phyloP scores from a whole-genome alignment of 2,113 vertebrate species.

The Cisticola juncidis region DNA sequence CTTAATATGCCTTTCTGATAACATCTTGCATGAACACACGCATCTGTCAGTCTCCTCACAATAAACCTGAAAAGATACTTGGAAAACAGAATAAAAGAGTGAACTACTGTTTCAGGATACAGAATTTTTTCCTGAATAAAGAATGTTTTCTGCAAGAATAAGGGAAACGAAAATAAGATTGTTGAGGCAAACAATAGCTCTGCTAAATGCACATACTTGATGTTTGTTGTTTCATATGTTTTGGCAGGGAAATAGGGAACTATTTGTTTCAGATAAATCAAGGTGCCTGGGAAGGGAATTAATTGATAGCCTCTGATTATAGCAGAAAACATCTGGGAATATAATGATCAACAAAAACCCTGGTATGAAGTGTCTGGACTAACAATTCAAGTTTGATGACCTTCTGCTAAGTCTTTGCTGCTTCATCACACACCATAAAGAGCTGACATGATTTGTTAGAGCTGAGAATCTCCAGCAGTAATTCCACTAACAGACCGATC shows the following conservation, averaged over 20 bases:
- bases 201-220: background rate
- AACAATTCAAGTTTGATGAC: background rate
- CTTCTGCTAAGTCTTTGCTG: background rate
- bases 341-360: background rate
- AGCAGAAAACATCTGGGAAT: background rate
- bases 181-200: background rate
- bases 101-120: background rate
- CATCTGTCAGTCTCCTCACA: background rate
- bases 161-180: background rate
- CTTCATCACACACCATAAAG: background rate
- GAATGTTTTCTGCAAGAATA: background rate
- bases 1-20: background rate
- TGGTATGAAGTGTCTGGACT: background rate
- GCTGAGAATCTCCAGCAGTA: background rate
- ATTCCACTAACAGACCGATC: background rate
- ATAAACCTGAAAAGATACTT: background rate
- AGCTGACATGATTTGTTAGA: background rate
- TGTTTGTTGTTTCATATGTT: background rate
- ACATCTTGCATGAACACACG: background rate
- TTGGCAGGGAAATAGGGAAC: background rate
- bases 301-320: background rate
- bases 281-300: background rate
- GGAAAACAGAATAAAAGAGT: background rate
- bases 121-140: background rate
- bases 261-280: background rate